Evolutionary conservation across 2,888 invertebrate genomes (phyloP), one percentile per base, ranked within the genome.

Genomic region (Hirtodrosophila duncani): DNA sequence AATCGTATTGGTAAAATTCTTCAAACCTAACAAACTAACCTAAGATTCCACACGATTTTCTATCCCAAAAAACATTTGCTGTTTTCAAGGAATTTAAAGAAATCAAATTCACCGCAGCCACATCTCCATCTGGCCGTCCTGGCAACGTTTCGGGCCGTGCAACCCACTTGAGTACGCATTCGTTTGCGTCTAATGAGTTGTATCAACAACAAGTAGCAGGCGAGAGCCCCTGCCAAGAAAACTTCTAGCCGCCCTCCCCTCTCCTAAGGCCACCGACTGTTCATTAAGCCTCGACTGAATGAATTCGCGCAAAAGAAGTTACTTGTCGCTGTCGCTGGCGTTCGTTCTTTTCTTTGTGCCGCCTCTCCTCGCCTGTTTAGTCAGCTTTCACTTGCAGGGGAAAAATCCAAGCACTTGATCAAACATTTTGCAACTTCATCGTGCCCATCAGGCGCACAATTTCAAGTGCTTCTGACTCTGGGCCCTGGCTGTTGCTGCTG

Each of bases 281-380:
- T 84, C 83, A 84, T 84, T 84, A 84, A 83, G 74, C 67, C 79
- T 77, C 50, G 74, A 77, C 72, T 84, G 81, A 83, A 82, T 84
- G 84, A 84, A 79, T 84, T 68, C 66, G 81, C 82, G 77, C 38
- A 81, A 81, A 81, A 75, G 78, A 81, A 81, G 82, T 81, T 80
- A 77, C 82, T 80, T 80, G 55, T 61, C 51, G 55, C 34, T 37
- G 39, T 59, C 55, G 60, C 50, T 39, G 30, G 48, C 33, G 13
- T 44, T 27, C 34, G n/a, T 17, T 21, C 39, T n/a, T 14, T 21
- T 11, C 8, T 17, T 16, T 5, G 11, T 20, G 11, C 9, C 26
- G 3, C 9, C n/a, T 6, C 24, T 21, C n/a, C 16, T 6, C n/a
- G 3, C n/a, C 36, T 43, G 57, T 36, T 49, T 55, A 46, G 50